Evolutionary conservation across 2,888 invertebrate genomes (phyloP).

Genomic region (Ormyrus labotus): DNA sequence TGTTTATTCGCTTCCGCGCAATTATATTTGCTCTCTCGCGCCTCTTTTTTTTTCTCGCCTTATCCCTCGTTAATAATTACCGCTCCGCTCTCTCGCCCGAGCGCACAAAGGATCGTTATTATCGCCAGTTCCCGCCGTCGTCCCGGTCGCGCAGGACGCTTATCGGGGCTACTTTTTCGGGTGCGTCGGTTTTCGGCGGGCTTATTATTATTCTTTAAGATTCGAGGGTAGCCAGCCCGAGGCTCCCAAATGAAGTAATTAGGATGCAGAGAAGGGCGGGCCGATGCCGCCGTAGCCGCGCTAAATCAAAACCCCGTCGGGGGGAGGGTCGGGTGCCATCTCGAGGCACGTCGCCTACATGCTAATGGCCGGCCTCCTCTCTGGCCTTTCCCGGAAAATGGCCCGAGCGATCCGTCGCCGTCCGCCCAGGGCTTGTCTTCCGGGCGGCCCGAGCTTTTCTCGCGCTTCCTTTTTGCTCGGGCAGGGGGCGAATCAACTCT

Average conservation of each 20-base stretch:
- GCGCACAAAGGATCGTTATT: conserved; percentile 32
- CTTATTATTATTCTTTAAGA: conserved; percentile 45
- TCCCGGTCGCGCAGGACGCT: too few species aligned
- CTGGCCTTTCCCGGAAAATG: conserved; percentile 10
- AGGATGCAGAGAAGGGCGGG: conserved; percentile 70
- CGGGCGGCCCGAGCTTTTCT: neutral
- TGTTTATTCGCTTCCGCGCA: conserved; percentile 15
- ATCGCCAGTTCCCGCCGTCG: conserved; percentile 20
- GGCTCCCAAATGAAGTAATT: conserved; percentile 73
- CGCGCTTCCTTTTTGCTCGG: neutral
- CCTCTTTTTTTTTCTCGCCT: neutral
- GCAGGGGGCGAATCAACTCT: neutral
- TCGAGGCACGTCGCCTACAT: conserved; percentile 64
- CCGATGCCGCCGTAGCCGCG: conserved; percentile 52
- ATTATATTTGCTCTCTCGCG: conserved; percentile 20
- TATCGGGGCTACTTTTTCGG: too few species aligned
- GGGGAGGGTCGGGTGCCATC: conserved; percentile 30
- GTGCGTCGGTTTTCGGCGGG: conserved; percentile 49
- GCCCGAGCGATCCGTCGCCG: neutral
- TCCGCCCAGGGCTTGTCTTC: neutral
- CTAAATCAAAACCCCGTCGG: conserved; percentile 70
- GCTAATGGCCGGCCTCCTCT: conserved; percentile 63
- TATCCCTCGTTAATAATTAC: conserved; percentile 27
- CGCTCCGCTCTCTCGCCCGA: conserved; percentile 1
- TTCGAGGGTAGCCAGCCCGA: conserved; percentile 16